Base-by-base conservation (phyloP, 2,113 vertebrate species). In the Raphicerus campestris region DNA sequence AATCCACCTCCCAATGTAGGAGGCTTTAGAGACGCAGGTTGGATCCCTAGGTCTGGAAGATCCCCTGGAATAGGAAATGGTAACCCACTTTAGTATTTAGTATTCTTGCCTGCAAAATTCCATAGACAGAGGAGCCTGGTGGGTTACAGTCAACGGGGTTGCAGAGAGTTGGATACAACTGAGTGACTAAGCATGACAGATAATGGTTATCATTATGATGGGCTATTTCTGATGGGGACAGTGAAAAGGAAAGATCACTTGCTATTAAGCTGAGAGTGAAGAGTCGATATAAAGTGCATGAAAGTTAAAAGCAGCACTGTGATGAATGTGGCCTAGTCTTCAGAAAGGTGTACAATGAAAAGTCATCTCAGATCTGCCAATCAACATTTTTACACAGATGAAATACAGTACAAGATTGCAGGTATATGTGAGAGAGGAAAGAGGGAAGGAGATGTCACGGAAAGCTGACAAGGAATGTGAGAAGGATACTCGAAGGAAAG, bases 261-360 rank as follows among this genome's bases (percentile, higher is more conserved):
- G 49, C 51, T 53, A 42, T 30, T 70, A 35, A 70, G 15, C 16
- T 56, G 26, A 49, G 49, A 60, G 66, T 39, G 28, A 28, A 87
- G 61, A 60, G 49, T 70, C 73, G 22, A 47, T 45, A 83, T 5
- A 47, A 84, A 85, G 42, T 32, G 70, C 5, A 80, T 15, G 47
- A 24, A 91, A 96, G 97, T 91, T 96, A 97, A 88, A 98, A 93
- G 96, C 96, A 97, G 96, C 97, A 97, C 88, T 93, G 85, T 86
- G 97, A 97, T 98, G 98, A 82, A 56, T 98, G 97, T 97, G 94
- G 97, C 94, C 97, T 98, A 97, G 97, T 97, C 32, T 39, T 84
- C 6, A 85, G 30, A 86, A 91, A 91, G 24, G n/a, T 60, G 1
- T 91, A 63, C 16, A 89, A 53, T 42, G 30, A 82, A 88, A 85